Base-by-base conservation (phyloP, 2,888 invertebrate species). In the Proisotoma minuta region DNA sequence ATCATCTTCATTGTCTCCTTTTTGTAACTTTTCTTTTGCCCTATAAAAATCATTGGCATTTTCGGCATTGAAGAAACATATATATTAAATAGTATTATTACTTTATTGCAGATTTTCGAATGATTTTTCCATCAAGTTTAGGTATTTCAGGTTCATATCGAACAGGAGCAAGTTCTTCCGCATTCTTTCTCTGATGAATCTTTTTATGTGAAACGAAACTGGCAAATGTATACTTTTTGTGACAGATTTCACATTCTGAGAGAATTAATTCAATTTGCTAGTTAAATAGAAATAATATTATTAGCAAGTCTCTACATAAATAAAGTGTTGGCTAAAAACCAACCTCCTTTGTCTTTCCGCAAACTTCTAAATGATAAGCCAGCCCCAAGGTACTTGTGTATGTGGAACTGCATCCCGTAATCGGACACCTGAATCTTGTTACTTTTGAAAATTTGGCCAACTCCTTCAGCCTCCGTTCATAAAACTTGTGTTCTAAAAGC, bases 311-410 rank as follows among this genome's bases (percentile, higher is more conserved):
- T 10, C 34, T 10, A 10, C 34, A 34, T 18, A 62, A 48, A 58
- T 53, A 22, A 52, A 24, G n/a, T n/a, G n/a, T n/a, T n/a, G n/a
- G n/a, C n/a, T n/a, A n/a, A 28, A 28, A 22, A 39, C 24, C 22
- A 15, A 66, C 69, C 53, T 65, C 66, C 27, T 28, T 12, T 1
- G 65, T 47, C 27, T 69, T 70, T 18, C 71, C 73, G 62, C 71
- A 73, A 5, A 56, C 62, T 48, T 69, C 68, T 28, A 72, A 51
- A 57, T 73, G 71, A 62, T 66, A 66, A 1, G 68, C 71, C 29
- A 73, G 40, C 10, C 73, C 73, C n/a, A 70, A 29, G 4, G 70
- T 57, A 53, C 70, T 72, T 61, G 69, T 72, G 26, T 69, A 72
- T 2, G 43, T 15, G 0, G 57, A n/a, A 1, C 8, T 22, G 40